These are phyloP conservation scores for Lithophane socia DNA, from an alignment of 2,888 invertebrate species.

Conservation along the genomic window DNA sequence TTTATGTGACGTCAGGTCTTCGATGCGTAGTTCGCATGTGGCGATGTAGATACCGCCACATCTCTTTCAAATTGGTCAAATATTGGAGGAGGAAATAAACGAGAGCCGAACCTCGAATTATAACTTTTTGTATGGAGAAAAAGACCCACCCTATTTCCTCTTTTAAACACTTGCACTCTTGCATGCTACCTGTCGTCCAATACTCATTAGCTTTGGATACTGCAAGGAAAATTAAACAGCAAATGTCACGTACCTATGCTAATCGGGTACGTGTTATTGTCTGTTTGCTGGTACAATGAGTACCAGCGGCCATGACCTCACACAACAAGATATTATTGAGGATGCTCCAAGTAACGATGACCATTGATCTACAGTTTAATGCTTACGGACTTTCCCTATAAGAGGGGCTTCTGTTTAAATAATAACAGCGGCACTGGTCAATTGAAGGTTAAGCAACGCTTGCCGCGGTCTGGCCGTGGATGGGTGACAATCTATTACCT, in stretches of 20 bases:
- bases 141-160: too few species aligned
- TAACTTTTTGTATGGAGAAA: too few species aligned
- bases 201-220: constrained; percentile 2
- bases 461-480: not conserved
- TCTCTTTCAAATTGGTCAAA: too few species aligned
- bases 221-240: not conserved
- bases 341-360: not conserved
- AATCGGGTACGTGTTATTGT: constrained; percentile 31
- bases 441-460: not conserved
- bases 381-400: not conserved
- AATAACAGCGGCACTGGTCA: not conserved
- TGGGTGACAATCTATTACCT: not conserved
- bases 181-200: not conserved
- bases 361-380: not conserved
- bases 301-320: constrained; percentile 47
- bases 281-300: constrained; percentile 20
- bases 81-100: too few species aligned
- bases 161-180: not conserved
- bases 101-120: too few species aligned
- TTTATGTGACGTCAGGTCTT: too few species aligned
- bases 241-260: constrained; percentile 41
- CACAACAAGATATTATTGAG: constrained; percentile 12
- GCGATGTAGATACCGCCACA: too few species aligned
- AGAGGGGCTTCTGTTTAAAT: not conserved
- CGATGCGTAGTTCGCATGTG: too few species aligned